These are phyloP conservation scores for Mus minutoides DNA, from an alignment of 2,797 vertebrate genomes.

Conservation along the genomic window DNA sequence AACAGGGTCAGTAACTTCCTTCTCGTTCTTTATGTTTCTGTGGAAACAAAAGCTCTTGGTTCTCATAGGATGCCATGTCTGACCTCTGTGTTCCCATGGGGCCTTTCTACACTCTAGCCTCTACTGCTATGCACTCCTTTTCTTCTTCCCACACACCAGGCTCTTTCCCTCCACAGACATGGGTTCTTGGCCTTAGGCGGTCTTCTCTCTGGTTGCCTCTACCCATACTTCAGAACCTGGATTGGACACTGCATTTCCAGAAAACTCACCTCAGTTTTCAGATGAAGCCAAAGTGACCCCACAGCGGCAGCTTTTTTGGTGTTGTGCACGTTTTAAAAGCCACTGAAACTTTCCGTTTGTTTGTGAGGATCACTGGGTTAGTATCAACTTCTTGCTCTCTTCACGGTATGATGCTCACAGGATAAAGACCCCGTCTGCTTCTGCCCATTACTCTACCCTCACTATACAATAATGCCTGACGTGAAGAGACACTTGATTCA, in stretches of 20 bases:
- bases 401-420: rapidly evolving
- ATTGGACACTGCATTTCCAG: neutral
- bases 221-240: neutral
- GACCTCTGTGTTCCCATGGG: neutral
- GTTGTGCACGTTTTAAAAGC: rapidly evolving
- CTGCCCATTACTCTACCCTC: neutral
- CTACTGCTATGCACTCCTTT: neutral
- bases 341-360: neutral
- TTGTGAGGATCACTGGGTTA: neutral
- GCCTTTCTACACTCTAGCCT: rapidly evolving
- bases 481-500: rapidly evolving
- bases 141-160: neutral
- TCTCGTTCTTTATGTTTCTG: neutral
- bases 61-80: neutral
- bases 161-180: neutral
- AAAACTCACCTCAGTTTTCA: neutral
- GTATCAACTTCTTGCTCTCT: neutral
- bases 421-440: neutral
- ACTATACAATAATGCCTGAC: neutral
- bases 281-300: neutral
- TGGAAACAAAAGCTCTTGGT: neutral
- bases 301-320: rapidly evolving
- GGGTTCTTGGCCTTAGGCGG: neutral
- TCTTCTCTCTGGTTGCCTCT: neutral
- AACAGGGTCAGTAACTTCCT: neutral